Conservation (phyloP, 2,888 invertebrate species). For the Charanyca ferruginea region DNA sequence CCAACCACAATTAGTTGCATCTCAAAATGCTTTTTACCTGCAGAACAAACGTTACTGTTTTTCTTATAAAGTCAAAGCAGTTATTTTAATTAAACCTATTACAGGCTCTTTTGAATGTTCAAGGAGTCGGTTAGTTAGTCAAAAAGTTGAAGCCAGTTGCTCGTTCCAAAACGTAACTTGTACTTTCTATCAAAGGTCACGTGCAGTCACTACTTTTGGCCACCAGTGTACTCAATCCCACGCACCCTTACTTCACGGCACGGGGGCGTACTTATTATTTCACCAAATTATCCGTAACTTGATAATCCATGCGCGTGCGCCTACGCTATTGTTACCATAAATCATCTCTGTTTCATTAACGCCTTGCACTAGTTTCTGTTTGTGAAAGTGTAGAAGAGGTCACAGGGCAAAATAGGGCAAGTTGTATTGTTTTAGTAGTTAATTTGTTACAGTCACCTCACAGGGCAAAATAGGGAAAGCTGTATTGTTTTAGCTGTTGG, state of each 20-base stretch:
- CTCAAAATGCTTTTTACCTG: neutral
- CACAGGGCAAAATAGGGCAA: conserved; percentile 27
- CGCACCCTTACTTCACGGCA: conserved; percentile 53
- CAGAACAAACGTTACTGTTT: too few relatives aligned
- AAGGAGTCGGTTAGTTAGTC: too few relatives aligned
- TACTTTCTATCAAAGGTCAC: neutral
- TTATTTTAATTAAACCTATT: too few relatives aligned
- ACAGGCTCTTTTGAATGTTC: too few relatives aligned
- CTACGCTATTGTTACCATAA: conserved; percentile 67
- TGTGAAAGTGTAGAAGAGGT: conserved; percentile 48
- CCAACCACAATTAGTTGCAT: neutral
- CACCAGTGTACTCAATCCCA: conserved; percentile 60
- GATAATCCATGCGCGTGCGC: conserved; percentile 67
- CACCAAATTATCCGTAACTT: conserved; percentile 76
- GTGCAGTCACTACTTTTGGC: conserved; percentile 24
- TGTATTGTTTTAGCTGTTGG: too few relatives aligned
- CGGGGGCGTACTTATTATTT: conserved; percentile 77
- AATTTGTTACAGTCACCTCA: too few relatives aligned
- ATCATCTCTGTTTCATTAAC: conserved; percentile 65
- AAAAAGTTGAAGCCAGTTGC: too few relatives aligned
- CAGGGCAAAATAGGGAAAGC: too few relatives aligned
- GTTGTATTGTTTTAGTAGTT: conserved; percentile 10
- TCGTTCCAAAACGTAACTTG: too few relatives aligned
- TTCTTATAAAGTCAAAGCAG: too few relatives aligned
- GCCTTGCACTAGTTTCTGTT: conserved; percentile 54